Evolutionary conservation across 2,888 invertebrate genomes (phyloP).

Genomic region (Odontocolon sp.): DNA sequence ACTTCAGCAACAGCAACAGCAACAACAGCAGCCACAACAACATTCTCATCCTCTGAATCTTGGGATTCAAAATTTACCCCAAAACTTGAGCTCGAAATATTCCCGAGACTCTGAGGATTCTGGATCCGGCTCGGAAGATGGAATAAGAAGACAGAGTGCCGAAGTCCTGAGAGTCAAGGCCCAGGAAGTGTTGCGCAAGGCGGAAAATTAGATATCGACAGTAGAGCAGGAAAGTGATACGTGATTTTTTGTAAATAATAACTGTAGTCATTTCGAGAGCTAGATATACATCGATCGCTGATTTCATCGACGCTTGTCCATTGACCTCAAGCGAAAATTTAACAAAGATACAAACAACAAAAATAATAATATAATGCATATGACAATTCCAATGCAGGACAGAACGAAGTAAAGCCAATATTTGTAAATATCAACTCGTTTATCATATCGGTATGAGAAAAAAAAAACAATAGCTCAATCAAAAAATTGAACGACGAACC

Average conservation of each 20-base stretch:
- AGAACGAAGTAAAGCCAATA: conserved; percentile 9
- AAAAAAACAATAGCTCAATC: conserved; percentile 1
- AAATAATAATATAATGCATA: conserved; percentile 23
- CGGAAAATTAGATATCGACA: conserved; percentile 72
- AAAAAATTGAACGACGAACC: neutral
- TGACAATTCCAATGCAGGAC: conserved; percentile 46
- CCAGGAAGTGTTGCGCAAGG: conserved; percentile 77
- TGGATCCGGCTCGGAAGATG: conserved; percentile 77
- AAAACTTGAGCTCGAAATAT: conserved; percentile 77
- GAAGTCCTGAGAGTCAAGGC: conserved; percentile 78
- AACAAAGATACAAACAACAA: neutral
- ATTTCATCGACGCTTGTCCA: neutral
- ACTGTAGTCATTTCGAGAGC: conserved; percentile 33
- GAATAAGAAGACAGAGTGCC: conserved; percentile 77
- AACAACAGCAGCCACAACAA: conserved; percentile 56
- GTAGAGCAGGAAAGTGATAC: conserved; percentile 7
- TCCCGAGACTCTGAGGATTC: conserved; percentile 77
- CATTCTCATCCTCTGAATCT: conserved; percentile 74
- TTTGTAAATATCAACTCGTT: conserved; percentile 42
- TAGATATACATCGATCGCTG: neutral
- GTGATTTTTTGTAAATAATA: conserved; percentile 47
- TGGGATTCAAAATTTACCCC: conserved; percentile 74
- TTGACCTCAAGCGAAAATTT: conserved; percentile 6
- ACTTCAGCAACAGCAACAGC: conserved; percentile 53
- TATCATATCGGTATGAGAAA: neutral